Evolutionary conservation across 1,140 invertebrate genomes (phyloP), one percentile per base, ranked within the genome.

Genomic region (Zophobas atratus): DNA sequence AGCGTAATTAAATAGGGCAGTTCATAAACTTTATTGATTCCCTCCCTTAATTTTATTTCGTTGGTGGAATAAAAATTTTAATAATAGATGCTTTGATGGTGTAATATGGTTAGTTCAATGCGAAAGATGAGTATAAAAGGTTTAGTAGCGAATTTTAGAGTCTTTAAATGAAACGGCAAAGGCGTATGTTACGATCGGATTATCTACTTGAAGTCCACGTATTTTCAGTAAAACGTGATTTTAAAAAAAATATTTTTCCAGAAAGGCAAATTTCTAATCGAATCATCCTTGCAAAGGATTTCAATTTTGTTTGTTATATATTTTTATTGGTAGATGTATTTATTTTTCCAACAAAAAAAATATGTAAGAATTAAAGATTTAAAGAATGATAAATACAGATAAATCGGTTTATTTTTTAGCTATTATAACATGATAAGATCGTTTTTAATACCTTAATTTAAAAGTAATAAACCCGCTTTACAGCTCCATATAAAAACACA

Each of bases 51-150:
- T 63, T 38, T 63, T 38, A 63, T 63, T 63, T 36, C 36, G 1
- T 8, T 34, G 39, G 60, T 1, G n/a, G 33, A 67, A 67, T 67
- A 67, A 67, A 67, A 67, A 67, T 67, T 43, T 67, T 33, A 67
- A 43, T 67, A 43, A 46, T 67, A 20, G 60, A 41, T n/a, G n/a
- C 60, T 67, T 67, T 67, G 60, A 67, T 67, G 38, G 39, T 6
- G 38, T 67, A 67, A 67, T 43, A 67, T 43, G 60, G 38, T 67
- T 67, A 43, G 60, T 67, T 67, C 43, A 67, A 67, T 38, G 56
- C 33, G 38, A 43, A n/a, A 43, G 60, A 2, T 4, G 49, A 51
- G 39, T 67, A 33, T 67, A 67, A 67, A 67, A 67, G 60, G 34
- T 32, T 43, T 20, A 32, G 2, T n/a, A 43, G 43, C 32, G 60